phyloP scores from a whole-genome alignment of 2,113 vertebrate species.

The Ranitomeya imitator region DNA sequence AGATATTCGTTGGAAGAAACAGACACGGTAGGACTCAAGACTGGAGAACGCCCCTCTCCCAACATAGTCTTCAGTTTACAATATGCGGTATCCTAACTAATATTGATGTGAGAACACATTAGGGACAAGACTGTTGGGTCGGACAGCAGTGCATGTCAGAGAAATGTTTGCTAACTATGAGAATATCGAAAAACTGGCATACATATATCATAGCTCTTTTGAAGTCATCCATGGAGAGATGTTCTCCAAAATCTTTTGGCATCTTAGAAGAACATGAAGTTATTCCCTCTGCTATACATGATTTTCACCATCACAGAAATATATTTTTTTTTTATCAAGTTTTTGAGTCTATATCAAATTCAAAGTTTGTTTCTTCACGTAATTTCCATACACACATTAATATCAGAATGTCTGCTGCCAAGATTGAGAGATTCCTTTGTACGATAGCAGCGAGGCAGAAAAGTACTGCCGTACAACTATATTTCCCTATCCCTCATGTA shows the following conservation, averaged over 20 bases:
- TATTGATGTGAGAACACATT: background rate
- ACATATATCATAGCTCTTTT: background rate
- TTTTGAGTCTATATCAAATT: background rate
- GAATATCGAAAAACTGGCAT: background rate
- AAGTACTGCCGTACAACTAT: too few relatives aligned
- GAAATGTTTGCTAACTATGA: background rate
- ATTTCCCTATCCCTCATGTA: background rate
- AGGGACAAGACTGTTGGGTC: background rate
- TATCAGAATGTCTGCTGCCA: background rate
- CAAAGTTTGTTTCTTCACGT: background rate
- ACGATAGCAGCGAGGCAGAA: background rate
- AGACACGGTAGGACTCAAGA: background rate
- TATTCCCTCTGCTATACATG: background rate
- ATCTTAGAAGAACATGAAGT: background rate
- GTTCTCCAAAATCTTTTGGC: background rate
- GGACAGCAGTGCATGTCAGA: background rate
- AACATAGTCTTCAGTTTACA: background rate
- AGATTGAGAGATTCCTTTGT: background rate
- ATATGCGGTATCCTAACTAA: background rate
- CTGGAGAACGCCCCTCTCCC: background rate
- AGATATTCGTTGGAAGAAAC: conserved; percentile 8
- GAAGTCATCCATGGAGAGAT: background rate
- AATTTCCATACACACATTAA: background rate
- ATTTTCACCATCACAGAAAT: background rate
- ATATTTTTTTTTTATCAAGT: background rate